Base-by-base conservation (phyloP, 2,797 vertebrate species). In the Numenius phaeopus region DNA sequence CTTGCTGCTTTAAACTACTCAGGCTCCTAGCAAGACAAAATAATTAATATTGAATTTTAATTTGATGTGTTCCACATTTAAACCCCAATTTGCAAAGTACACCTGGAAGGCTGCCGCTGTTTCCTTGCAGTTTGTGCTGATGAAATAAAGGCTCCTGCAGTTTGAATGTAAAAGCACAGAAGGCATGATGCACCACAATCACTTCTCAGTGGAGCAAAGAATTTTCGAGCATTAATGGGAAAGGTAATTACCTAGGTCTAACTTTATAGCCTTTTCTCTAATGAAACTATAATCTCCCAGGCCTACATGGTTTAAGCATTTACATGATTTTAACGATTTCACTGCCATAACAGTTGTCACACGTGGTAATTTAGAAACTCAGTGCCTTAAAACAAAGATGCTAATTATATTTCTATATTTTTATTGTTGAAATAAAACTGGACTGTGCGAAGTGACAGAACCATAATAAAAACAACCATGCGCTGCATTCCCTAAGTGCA, bases 1-100 rank as follows among this genome's bases (percentile, higher is more conserved):
- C 98, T 98, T 98, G 98, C 98, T 98, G 98, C 98, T 98, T 99
- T 98, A 98, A 98, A 98, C 98, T 98, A 98, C 98, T 98, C 98
- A 98, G 98, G 98, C 99, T 99, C 98, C 98, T 98, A 98, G 99
- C 98, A 98, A 99, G 98, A 98, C 98, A 99, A 99, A 99, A 99
- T 99, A 99, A 99, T 99, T 99, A 99, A 99, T 99, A 99, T 99
- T 99, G 99, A 99, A 99, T 99, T 98, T 98, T 98, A 98, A 99
- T 99, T 99, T 99, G 99, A 99, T 99, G 98, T 97, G 98, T 99
- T 99, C 98, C 98, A 98, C 99, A 98, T 99, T 98, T 98, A 99
- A 99, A 98, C 99, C 99, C 99, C 99, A 99, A 99, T 99, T 99
- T 99, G 99, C 99, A 98, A 95, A 97, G 97, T 99, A 99, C 99